Conservation (phyloP, 2,113 vertebrate genomes). For the Lichenostomus cassidix region DNA sequence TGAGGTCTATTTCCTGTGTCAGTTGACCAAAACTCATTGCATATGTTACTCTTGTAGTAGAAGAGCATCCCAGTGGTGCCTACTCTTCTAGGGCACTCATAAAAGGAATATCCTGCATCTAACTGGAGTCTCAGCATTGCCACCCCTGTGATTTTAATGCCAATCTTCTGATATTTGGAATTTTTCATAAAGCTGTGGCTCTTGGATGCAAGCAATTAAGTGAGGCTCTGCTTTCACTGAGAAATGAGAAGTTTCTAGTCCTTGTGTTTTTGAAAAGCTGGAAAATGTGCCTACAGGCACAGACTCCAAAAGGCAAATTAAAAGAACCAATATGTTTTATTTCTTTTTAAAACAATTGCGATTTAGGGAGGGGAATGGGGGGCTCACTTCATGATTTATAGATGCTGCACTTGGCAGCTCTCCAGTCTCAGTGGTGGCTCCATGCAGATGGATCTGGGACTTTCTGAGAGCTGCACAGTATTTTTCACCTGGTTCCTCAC, state of each 20-base stretch:
- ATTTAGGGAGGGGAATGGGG: background rate
- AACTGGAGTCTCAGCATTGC: background rate
- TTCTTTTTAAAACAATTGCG: conserved; percentile 44
- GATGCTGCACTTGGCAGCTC: background rate
- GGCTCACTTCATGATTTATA: conserved; percentile 23
- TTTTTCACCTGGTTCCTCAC: background rate
- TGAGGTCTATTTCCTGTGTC: background rate
- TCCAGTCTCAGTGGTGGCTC: background rate
- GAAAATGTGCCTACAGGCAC: conserved; percentile 39
- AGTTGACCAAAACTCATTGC: background rate
- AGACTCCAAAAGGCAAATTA: conserved; percentile 47
- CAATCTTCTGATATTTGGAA: background rate
- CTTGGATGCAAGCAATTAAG: conserved; percentile 40
- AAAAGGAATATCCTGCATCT: background rate
- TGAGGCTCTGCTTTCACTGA: conserved; percentile 17
- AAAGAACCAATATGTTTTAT: conserved; percentile 38
- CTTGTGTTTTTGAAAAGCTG: background rate
- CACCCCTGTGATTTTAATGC: conserved; percentile 15
- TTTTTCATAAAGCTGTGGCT: background rate
- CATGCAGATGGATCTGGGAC: background rate
- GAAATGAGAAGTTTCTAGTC: conserved; percentile 17
- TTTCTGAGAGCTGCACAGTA: background rate
- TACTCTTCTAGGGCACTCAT: background rate
- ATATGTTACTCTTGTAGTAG: background rate
- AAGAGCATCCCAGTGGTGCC: background rate